Evolutionary conservation across 2,113 vertebrate species (phyloP).

Genomic region (Vireo altiloquus): DNA sequence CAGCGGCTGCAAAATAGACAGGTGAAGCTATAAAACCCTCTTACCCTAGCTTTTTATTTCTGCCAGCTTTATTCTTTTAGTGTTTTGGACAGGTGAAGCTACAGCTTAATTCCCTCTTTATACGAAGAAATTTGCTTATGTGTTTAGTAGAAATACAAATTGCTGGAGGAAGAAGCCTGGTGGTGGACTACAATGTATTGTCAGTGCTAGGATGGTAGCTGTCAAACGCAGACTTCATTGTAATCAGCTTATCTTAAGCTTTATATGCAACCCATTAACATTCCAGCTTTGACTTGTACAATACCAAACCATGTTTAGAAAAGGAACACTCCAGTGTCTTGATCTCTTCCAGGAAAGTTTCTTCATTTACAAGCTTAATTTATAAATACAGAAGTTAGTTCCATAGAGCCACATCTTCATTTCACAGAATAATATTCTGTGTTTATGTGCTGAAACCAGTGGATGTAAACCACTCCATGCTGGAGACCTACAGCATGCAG

Average conservation of each 20-base stretch:
- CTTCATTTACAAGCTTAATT: not conserved
- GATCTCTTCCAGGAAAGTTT: not conserved
- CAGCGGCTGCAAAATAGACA: not conserved
- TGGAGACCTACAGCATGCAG: not conserved
- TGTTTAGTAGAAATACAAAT: not conserved
- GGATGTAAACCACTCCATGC: conserved; percentile 40
- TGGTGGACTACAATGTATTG: not conserved
- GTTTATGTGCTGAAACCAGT: conserved; percentile 57
- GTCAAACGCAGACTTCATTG: not conserved
- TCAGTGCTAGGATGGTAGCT: not conserved
- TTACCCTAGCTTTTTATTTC: not conserved
- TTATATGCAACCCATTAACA: not conserved
- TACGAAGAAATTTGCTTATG: not conserved
- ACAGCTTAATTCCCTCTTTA: not conserved
- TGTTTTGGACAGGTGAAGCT: not conserved
- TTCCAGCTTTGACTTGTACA: not conserved
- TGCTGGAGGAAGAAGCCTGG: not conserved
- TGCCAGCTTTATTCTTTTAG: not conserved
- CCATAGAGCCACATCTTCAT: conserved; percentile 13
- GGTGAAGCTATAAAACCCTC: not conserved
- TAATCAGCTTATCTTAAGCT: not conserved
- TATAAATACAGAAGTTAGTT: conserved; percentile 58
- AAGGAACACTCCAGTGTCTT: not conserved
- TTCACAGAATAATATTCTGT: conserved; percentile 51
- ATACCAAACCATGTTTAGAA: conserved; percentile 46